Percentiles rank a stretch among this genome's conserved stretches.
These are phyloP conservation scores for Ceraclea dissimilis DNA, from an alignment of 2,888 invertebrate species.

Conservation along the genomic window DNA sequence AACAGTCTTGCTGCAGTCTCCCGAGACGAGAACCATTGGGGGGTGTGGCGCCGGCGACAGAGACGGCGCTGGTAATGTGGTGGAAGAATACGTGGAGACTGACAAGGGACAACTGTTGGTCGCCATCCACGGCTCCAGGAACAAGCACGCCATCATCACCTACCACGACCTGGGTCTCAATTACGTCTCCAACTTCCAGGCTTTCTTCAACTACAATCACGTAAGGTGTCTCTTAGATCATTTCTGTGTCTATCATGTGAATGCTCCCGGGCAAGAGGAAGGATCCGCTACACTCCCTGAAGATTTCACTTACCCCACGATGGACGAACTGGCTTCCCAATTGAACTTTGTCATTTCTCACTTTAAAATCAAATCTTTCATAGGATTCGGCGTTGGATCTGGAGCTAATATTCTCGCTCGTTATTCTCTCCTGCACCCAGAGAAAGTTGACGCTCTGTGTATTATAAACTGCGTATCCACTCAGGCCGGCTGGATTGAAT, in stretches of 20 bases:
- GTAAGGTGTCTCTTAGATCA: slow-evolving; percentile 83
- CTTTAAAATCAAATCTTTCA: slow-evolving; percentile 81
- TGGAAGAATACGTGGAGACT: slow-evolving; percentile 75
- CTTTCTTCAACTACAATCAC: slow-evolving; percentile 88
- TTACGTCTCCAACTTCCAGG: slow-evolving; percentile 89
- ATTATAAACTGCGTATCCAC: slow-evolving; percentile 91
- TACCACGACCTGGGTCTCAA: slow-evolving; percentile 99
- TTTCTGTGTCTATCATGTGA: slow-evolving; percentile 97
- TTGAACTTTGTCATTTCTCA: slow-evolving; percentile 84
- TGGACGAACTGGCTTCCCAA: slow-evolving; percentile 93
- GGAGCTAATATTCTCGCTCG: slow-evolving; percentile 94
- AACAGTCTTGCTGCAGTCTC: slow-evolving; percentile 44
- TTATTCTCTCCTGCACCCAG: slow-evolving; percentile 79
- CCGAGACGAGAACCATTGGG: slow-evolving; percentile 8
- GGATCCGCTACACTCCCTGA: slow-evolving; percentile 85
- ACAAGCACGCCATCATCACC: slow-evolving; percentile 89
- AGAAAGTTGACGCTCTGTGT: slow-evolving; percentile 83
- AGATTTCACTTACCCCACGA: slow-evolving; percentile 91
- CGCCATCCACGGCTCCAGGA: slow-evolving; percentile 87
- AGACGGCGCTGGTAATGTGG: slow-evolving; percentile 47
- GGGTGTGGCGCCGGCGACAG: slow-evolving; percentile 33
- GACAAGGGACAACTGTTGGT: slow-evolving; percentile 87
- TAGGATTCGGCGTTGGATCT: slow-evolving; percentile 96
- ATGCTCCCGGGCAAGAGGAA: slow-evolving; percentile 98
- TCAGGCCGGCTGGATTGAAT: slow-evolving; percentile 97